These are phyloP conservation scores for Torymus tubicola DNA, from an alignment of 2,888 invertebrate species.

Conservation along the genomic window DNA sequence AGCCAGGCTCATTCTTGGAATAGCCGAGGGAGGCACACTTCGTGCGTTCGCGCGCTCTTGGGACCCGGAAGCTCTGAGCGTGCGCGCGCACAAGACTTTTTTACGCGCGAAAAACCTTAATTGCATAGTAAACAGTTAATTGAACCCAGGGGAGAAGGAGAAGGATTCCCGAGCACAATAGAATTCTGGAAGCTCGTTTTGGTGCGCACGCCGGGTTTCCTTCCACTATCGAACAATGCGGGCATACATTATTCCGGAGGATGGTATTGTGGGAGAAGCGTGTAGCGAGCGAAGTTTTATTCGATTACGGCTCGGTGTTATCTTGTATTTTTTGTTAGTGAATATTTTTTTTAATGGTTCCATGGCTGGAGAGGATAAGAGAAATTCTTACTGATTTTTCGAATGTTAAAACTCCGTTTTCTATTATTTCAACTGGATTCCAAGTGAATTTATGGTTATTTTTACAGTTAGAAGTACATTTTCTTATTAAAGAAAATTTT, in stretches of 20 bases:
- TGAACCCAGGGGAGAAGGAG: constrained; percentile 13
- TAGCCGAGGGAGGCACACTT: neutral
- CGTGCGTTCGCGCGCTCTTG: no score
- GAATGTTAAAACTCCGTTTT: no score
- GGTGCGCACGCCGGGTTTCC: neutral
- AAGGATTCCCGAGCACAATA: constrained; percentile 30
- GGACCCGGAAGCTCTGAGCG: neutral
- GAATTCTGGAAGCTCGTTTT: constrained; percentile 31
- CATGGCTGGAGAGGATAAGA: no score
- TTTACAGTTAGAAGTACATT: no score
- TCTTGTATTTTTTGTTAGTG: no score
- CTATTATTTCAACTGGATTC: no score
- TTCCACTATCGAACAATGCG: constrained; percentile 5
- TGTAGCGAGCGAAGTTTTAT: neutral
- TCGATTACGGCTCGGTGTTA: neutral
- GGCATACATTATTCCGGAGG: constrained; percentile 1
- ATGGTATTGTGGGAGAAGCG: neutral
- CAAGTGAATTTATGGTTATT: no score
- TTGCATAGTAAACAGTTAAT: constrained; percentile 48
- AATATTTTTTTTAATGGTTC: no score
- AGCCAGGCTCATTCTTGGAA: constrained; percentile 23
- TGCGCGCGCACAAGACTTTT: neutral
- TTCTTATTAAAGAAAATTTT: no score
- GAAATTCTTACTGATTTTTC: no score
- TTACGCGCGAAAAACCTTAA: constrained; percentile 34